Conservation (phyloP, 2,888 invertebrate genomes). For the Agrochola circellaris region DNA sequence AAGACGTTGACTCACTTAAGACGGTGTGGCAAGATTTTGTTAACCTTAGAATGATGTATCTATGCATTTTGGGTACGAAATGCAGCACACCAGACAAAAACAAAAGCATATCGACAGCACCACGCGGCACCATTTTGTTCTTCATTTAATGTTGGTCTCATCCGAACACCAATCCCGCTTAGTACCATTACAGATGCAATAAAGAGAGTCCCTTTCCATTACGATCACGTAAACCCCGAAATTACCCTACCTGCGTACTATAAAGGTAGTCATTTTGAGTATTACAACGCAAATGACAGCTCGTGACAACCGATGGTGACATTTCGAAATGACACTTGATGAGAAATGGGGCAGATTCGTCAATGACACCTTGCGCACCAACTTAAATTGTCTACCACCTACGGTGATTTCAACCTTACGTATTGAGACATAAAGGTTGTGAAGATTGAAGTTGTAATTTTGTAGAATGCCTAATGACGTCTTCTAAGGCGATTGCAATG, state of each 20-base stretch:
- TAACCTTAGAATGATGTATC: background rate
- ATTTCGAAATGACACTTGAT: slow-evolving; percentile 74
- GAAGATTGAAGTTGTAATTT: slow-evolving; percentile 9
- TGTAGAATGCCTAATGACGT: slow-evolving; percentile 71
- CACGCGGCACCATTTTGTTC: background rate
- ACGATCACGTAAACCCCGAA: slow-evolving; percentile 20
- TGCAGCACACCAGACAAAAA: background rate
- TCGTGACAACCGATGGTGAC: slow-evolving; percentile 50
- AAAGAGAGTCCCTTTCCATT: slow-evolving; percentile 12
- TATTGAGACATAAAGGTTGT: background rate
- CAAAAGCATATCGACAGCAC: background rate
- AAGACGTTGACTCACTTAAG: background rate
- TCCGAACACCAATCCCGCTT: background rate
- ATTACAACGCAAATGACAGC: slow-evolving; percentile 42
- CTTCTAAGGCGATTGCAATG: slow-evolving; percentile 70
- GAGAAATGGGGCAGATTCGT: slow-evolving; percentile 77
- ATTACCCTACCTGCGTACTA: slow-evolving; percentile 27
- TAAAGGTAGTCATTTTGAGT: slow-evolving; percentile 35
- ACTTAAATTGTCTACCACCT: background rate
- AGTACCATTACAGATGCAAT: background rate
- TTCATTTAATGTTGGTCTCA: background rate
- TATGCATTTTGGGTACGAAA: background rate
- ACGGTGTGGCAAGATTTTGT: background rate
- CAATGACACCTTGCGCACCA: slow-evolving; percentile 71
- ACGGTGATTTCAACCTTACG: slow-evolving; percentile 45